A percentile compares a stretch with the other conserved stretches of the same genome.
Evolutionary conservation across 2,113 vertebrate genomes (phyloP).

Genomic region (Trochalopteron elliotii): DNA sequence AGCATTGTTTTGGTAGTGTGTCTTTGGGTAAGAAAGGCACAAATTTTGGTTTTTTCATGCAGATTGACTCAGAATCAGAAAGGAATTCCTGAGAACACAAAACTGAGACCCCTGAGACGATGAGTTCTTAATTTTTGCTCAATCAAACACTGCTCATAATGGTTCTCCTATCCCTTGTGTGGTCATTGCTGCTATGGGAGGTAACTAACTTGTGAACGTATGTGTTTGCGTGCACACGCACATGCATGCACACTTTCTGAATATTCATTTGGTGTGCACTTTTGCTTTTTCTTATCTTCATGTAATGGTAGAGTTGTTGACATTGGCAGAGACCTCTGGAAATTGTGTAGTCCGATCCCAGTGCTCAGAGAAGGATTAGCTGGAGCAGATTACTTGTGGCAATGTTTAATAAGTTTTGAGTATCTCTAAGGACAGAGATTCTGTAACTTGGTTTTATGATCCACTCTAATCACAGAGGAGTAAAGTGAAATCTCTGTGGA

Average conservation of each 20-base stretch:
- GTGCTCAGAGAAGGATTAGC: neutral
- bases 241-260: neutral
- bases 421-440: neutral
- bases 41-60: neutral
- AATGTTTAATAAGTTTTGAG: neutral
- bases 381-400: neutral
- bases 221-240: fast-evolving
- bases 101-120: neutral
- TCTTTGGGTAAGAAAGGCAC: neutral
- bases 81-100: neutral
- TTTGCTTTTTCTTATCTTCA: neutral
- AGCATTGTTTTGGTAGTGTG: neutral
- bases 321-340: neutral
- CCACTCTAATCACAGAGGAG: neutral
- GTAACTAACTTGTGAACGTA: neutral
- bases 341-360: neutral
- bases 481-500: neutral
- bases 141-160: fast-evolving
- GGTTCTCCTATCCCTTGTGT: neutral
- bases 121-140: neutral
- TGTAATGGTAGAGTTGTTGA: neutral
- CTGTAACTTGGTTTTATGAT: neutral
- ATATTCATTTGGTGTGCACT: neutral
- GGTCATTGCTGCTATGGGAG: neutral
- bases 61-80: neutral